phyloP scores from a whole-genome alignment of 2,113 vertebrate genomes.

The Macheiramphus alcinus region DNA sequence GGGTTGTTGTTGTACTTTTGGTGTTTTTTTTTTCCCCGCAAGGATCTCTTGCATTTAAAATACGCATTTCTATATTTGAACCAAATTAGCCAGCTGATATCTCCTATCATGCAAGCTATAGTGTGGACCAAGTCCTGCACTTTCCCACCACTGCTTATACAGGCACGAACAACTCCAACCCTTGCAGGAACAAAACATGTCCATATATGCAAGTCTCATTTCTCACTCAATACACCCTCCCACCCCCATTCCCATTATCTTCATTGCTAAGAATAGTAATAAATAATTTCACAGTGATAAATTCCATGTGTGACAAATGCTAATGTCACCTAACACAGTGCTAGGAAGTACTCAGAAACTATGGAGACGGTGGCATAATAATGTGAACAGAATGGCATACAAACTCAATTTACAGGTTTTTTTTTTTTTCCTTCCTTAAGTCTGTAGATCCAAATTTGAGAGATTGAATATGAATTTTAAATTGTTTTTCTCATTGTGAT shows the following conservation, averaged over 20 bases:
- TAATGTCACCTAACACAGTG: conserved; percentile 44
- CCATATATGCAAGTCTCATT: conserved; percentile 16
- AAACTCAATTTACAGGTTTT: background rate
- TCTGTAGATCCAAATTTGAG: background rate
- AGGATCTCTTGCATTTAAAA: background rate
- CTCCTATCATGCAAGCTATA: background rate
- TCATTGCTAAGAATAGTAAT: conserved; percentile 55
- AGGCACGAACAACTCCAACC: background rate
- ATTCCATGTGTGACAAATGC: conserved; percentile 52
- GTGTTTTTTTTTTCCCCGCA: background rate
- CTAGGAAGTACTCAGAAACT: conserved; percentile 44
- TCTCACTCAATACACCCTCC: background rate
- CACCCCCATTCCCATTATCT: background rate
- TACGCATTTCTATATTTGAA: background rate
- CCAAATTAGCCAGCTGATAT: background rate
- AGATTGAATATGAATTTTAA: background rate
- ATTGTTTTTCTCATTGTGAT: background rate
- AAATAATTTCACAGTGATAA: conserved; percentile 59
- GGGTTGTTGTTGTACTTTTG: background rate
- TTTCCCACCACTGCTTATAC: background rate
- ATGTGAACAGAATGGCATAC: conserved; percentile 31
- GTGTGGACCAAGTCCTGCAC: background rate
- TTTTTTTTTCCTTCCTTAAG: background rate
- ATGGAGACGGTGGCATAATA: conserved; percentile 25
- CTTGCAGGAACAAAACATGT: background rate